phyloP scores from a whole-genome alignment of 2,888 invertebrate species.

The Liodrosophila aerea region DNA sequence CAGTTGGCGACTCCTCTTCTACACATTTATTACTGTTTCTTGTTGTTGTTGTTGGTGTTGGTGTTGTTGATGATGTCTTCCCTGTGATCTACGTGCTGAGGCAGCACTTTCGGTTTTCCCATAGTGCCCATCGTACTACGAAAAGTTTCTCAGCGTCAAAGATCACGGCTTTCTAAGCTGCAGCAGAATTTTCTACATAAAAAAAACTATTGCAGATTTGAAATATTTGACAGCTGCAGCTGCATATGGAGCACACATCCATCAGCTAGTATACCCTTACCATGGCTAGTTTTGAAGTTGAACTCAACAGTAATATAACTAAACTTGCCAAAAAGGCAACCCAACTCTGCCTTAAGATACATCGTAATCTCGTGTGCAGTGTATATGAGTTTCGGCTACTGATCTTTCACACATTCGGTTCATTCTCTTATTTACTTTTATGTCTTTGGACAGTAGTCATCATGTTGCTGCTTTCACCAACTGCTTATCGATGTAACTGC shows the following conservation, averaged over 20 bases:
- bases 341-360: too few relatives aligned
- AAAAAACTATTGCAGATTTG: slow-evolving; percentile 14
- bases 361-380: not conserved
- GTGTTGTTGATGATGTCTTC: too few relatives aligned
- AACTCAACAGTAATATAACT: too few relatives aligned
- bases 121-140: slow-evolving; percentile 15
- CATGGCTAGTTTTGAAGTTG: too few relatives aligned
- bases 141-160: slow-evolving; percentile 23
- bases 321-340: too few relatives aligned
- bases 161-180: slow-evolving; percentile 37
- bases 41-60: slow-evolving; percentile 3
- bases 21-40: not conserved
- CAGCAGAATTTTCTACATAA: slow-evolving; percentile 3
- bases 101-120: slow-evolving; percentile 51
- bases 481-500: slow-evolving; percentile 57
- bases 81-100: slow-evolving; percentile 27
- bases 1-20: not conserved
- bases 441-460: slow-evolving; percentile 6
- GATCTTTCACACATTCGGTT: not conserved
- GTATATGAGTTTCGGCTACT: not conserved
- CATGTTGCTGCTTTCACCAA: slow-evolving; percentile 46
- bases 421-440: not conserved
- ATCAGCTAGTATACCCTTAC: too few relatives aligned
- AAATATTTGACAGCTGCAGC: slow-evolving; percentile 38
- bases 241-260: slow-evolving; percentile 33